Conservation (phyloP, 2,888 invertebrate genomes). For the Anorthoa munda region DNA sequence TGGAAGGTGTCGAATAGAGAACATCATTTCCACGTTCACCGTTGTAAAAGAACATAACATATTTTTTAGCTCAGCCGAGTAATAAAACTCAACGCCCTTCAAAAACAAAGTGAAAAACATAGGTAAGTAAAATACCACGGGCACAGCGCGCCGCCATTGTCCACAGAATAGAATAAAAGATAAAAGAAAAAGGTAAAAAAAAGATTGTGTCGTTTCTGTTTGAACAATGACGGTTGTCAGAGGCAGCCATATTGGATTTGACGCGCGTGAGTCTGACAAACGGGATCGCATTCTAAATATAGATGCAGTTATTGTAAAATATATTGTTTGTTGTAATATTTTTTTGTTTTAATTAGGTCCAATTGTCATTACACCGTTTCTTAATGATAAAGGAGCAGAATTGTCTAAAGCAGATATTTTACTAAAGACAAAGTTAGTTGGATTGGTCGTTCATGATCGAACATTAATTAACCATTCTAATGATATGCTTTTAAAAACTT, state of each 20-base stretch:
- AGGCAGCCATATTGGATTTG: slow-evolving; percentile 86
- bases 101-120: slow-evolving; percentile 83
- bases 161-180: slow-evolving; percentile 81
- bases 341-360: slow-evolving; percentile 25
- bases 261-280: slow-evolving; percentile 74
- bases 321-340: slow-evolving; percentile 24
- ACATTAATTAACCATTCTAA: not conserved
- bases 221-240: slow-evolving; percentile 89
- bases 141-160: slow-evolving; percentile 87
- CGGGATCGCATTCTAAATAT: slow-evolving; percentile 66
- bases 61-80: slow-evolving; percentile 61
- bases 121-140: slow-evolving; percentile 87
- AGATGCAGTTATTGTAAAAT: slow-evolving; percentile 56
- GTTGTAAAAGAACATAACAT: slow-evolving; percentile 67
- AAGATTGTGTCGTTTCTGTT: slow-evolving; percentile 89
- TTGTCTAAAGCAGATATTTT: not conserved
- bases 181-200: slow-evolving; percentile 84
- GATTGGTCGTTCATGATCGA: not conserved
- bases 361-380: not conserved
- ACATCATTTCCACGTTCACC: slow-evolving; percentile 54
- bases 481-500: not conserved
- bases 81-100: slow-evolving; percentile 73
- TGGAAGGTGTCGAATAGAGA: not conserved
- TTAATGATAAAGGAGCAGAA: not conserved
- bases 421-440: not conserved